These are phyloP conservation scores for Takifugu flavidus DNA, from an alignment of 2,113 vertebrate species.

Conservation along the genomic window DNA sequence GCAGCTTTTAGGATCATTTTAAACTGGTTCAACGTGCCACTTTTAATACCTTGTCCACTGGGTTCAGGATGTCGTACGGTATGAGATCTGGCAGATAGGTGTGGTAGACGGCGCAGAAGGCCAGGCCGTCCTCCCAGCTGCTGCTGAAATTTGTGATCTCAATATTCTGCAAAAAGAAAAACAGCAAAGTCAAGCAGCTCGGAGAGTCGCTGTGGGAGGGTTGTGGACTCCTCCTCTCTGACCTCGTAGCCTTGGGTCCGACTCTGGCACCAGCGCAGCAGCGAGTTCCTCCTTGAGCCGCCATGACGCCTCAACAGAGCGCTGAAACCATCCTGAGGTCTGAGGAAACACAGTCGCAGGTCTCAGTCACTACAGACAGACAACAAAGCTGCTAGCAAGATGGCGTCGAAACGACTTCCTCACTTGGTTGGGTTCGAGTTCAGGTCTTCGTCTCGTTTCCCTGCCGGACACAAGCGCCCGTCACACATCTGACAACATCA, in stretches of 20 bases:
- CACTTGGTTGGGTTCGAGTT: slow-evolving; percentile 54
- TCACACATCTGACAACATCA: neutral
- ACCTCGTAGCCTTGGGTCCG: slow-evolving; percentile 75
- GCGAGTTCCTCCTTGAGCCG: slow-evolving; percentile 72
- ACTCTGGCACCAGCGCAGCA: slow-evolving; percentile 75
- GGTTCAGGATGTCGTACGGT: slow-evolving; percentile 59
- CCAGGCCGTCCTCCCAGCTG: slow-evolving; percentile 76
- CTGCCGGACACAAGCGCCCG: slow-evolving; percentile 41
- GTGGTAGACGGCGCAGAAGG: slow-evolving; percentile 75
- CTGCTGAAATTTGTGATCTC: slow-evolving; percentile 79
- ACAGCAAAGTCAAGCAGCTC: neutral
- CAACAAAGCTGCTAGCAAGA: too few species aligned
- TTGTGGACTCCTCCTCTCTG: neutral
- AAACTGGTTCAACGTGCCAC: neutral
- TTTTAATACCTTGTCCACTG: slow-evolving; percentile 59
- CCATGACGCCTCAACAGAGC: slow-evolving; percentile 69
- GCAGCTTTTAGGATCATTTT: neutral
- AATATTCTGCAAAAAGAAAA: slow-evolving; percentile 63
- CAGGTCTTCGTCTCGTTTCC: slow-evolving; percentile 63
- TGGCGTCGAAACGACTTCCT: slow-evolving; percentile 4
- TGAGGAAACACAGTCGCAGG: slow-evolving; percentile 13
- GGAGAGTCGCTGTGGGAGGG: too few species aligned
- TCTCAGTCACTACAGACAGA: too few species aligned
- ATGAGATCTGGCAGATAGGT: slow-evolving; percentile 67
- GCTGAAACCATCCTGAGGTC: slow-evolving; percentile 67